phyloP scores from a whole-genome alignment of 2,888 invertebrate genomes.

The Amiota minor region DNA sequence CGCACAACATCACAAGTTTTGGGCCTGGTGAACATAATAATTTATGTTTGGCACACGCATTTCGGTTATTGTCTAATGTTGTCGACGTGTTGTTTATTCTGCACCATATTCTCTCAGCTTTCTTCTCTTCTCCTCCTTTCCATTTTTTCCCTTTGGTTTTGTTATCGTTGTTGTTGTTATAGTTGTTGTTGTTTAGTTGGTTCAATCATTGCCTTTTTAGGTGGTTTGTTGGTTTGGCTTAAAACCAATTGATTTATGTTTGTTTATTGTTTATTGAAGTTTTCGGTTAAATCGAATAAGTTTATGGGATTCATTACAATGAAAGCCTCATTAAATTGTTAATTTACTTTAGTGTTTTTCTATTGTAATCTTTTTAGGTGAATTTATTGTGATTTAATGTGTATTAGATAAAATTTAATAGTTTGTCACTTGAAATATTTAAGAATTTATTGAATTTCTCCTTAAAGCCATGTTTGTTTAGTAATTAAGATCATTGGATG shows the following conservation, averaged over 20 bases:
- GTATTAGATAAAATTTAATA: too few relatives aligned
- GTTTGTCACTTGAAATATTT: too few relatives aligned
- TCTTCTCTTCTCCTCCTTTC: not conserved
- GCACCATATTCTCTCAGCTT: not conserved
- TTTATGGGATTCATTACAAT: not conserved
- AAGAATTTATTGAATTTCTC: too few relatives aligned
- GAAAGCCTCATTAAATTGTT: constrained; percentile 8
- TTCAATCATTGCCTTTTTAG: constrained; percentile 2
- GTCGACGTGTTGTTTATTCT: not conserved
- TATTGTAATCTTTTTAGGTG: too few relatives aligned
- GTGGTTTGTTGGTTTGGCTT: not conserved
- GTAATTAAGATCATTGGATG: too few relatives aligned
- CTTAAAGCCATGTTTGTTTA: too few relatives aligned
- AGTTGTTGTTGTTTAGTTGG: not conserved
- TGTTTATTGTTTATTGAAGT: constrained; percentile 15
- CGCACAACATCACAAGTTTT: too few relatives aligned
- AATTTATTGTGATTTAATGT: too few relatives aligned
- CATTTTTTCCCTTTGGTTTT: not conserved
- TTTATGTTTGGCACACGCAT: not conserved
- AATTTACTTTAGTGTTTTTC: not conserved
- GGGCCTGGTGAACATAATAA: not conserved
- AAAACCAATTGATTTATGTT: constrained; percentile 28
- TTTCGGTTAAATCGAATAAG: not conserved
- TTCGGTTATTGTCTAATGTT: constrained; percentile 4
- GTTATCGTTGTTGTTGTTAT: not conserved